Evolutionary conservation across 2,888 invertebrate genomes (phyloP), one percentile per base, ranked within the genome.

Genomic region (Oxyteleia sp.): DNA sequence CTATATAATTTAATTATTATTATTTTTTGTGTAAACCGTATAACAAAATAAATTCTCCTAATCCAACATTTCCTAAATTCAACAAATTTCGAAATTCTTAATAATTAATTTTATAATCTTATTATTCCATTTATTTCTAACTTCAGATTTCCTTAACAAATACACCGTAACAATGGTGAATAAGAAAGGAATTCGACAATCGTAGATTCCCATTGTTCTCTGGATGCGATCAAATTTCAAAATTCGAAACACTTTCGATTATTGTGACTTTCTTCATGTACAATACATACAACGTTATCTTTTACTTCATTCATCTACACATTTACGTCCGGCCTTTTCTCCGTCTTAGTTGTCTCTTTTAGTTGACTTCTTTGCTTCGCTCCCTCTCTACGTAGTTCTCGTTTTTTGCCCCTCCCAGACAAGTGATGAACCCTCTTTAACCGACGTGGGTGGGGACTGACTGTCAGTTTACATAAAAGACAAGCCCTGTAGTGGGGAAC

Each of bases 401-500:
- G 57, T 35, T 57, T 59, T 38, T 53, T 16, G 15, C 57, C 18
- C 35, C 57, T 57, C 75, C 11, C 23, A 13, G 29, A 61, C 26
- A 38, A 23, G 18, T 23, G 64, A 49, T 18, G 47, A 69, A 32
- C 55, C 41, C 18, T 63, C 64, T 18, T 2, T 26, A 35, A 18
- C 29, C 35, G 13, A 20, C 55, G 84, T 85, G 82, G 84, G 84
- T 81, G 84, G 86, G 84, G 82, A 86, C 81, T 72, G 81, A 84
- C 86, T 82, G 85, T 84, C 85, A 85, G 80, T 63, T 64, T 32
- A 68, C 81, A 82, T 86, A 84, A 86, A 86, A 82, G 80, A 81
- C 82, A 80, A 59, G 20, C 35, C 23, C 16, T 35, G 29, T 43
- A 59, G 74, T 47, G 72, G 78, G 79, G 75, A 32, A 10, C 32